Base-by-base conservation (phyloP, 2,113 vertebrate species). In the Erpornis zantholeuca region DNA sequence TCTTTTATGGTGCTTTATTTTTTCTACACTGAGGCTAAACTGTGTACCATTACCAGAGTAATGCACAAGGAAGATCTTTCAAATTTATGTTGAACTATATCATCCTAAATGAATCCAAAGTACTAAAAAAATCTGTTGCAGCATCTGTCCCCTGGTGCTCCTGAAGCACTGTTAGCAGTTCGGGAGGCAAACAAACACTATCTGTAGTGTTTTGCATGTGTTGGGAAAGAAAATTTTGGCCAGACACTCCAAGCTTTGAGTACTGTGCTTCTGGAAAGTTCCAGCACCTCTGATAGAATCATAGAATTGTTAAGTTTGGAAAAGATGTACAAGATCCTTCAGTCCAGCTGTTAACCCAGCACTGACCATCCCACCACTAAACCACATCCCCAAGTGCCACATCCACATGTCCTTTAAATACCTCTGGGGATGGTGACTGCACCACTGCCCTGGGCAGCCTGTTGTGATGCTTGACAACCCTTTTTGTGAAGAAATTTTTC, bases 151-250 rank as follows among this genome's bases (percentile, higher is more conserved):
- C 56, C 10, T 80, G 79, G 21, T 7, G 21, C 66, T 86, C 10
- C 73, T 35, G n/a, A 60, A 65, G 40, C 0, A 0, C 76, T 35
- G 0, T 38, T 50, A 49, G 0, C 53, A 4, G 28, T 73, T 9
- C 53, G 53, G 8, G 66, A 66, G 28, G 82, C 44, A 85, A 56
- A 60, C 80, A 69, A 36, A 33, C 9, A 0, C 14, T 69, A 0
- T 44, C 31, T 50, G 56, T 29, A 65, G 72, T 16, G 25, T 33
- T 89, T 36, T 61, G 40, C 3, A 0, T 49, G 9, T 31, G 7
- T 18, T 1, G 4, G 16, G 40, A 47, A 79, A 71, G 59, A 20
- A 49, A 31, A 66, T 22, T 31, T 71, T 84, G 54, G n/a, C 25
- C 45, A 90, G 38, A 38, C 20, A 5, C 22, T 5, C 29, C 38